These are phyloP conservation scores for Rhogogaster chlorosoma DNA, from an alignment of 2,888 invertebrate species.

Conservation along the genomic window DNA sequence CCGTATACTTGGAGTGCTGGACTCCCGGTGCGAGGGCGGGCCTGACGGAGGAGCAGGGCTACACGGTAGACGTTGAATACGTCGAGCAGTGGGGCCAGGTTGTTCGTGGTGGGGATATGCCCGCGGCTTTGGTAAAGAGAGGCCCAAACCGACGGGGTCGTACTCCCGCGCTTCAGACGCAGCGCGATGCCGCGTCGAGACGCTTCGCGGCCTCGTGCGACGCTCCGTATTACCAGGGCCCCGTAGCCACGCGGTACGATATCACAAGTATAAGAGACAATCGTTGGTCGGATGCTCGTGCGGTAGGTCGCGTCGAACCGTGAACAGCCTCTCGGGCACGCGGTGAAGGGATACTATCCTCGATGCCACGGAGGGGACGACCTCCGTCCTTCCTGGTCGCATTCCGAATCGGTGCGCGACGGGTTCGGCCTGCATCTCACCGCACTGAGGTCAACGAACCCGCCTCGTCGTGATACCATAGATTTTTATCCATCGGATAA, in stretches of 20 bases:
- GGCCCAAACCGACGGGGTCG: constrained; percentile 60
- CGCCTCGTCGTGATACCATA: neutral
- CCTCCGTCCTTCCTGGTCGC: constrained; percentile 43
- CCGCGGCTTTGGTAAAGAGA: constrained; percentile 50
- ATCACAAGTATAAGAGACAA: neutral
- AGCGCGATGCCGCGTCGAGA: constrained; percentile 9
- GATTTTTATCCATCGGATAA: neutral
- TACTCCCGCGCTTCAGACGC: constrained; percentile 55
- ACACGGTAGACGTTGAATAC: neutral
- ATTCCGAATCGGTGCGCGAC: constrained; percentile 37
- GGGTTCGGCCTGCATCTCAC: constrained; percentile 32
- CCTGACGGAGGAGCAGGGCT: constrained; percentile 25
- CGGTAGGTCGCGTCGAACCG: constrained; percentile 33
- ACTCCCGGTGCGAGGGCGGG: constrained; percentile 56
- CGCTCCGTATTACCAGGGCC: constrained; percentile 1
- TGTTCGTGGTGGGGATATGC: constrained; percentile 17
- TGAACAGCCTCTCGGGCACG: neutral
- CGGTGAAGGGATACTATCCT: constrained; percentile 23
- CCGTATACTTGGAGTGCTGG: constrained; percentile 41
- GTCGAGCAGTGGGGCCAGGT: neutral
- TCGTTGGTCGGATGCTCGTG: neutral
- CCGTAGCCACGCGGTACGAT: constrained; percentile 29
- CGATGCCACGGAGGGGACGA: constrained; percentile 10
- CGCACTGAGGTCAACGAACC: neutral
- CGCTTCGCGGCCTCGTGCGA: neutral